Conservation (phyloP, 2,797 vertebrate genomes). For the Pteronotus mesoamericanus region DNA sequence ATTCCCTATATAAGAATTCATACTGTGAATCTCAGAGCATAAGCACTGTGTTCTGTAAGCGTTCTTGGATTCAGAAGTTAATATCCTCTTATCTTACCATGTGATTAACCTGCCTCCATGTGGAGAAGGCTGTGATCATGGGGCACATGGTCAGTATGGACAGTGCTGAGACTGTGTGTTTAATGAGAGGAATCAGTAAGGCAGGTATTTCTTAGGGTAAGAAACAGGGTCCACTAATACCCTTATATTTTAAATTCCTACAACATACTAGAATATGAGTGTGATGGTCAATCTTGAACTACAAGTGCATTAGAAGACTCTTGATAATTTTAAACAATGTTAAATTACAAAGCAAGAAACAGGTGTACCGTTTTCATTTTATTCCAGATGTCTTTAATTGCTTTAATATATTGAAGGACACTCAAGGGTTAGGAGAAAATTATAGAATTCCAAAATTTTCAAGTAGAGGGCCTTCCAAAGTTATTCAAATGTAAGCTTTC, state of each 20-base stretch:
- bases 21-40: background rate
- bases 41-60: background rate
- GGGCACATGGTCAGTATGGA: background rate
- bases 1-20: background rate
- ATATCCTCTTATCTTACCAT: background rate
- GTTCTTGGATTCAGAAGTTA: background rate
- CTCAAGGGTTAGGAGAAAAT: background rate
- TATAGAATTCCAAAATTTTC: background rate
- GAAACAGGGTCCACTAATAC: background rate
- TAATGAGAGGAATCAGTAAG: background rate
- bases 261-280: background rate
- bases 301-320: background rate
- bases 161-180: background rate
- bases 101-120: background rate
- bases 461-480: background rate
- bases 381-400: background rate
- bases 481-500: background rate
- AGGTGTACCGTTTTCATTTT: background rate
- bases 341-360: background rate
- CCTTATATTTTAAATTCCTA: background rate
- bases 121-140: background rate
- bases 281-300: background rate
- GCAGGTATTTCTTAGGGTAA: background rate
- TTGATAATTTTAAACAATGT: background rate
- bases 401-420: background rate